Evolutionary conservation across 2,113 vertebrate genomes (phyloP), one percentile per base, ranked within the genome.

Genomic region (Corvus hawaiiensis): DNA sequence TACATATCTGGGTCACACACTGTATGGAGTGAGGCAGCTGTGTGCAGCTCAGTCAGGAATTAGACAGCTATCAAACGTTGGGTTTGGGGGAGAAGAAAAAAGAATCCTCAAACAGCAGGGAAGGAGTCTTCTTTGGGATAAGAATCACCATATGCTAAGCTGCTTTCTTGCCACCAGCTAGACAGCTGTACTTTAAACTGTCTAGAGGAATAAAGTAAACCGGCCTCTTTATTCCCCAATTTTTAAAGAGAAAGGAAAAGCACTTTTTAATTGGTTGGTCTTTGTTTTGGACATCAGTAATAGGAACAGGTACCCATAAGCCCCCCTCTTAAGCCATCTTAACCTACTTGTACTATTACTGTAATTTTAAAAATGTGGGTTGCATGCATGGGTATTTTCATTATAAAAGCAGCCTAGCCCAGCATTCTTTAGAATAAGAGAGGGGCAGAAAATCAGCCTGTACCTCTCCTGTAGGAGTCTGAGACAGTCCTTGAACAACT

Each of bases 1-100:
- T 87, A 43, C 10, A 2, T 96, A 97, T 96, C 89, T 97, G 90
- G 96, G 97, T 97, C 95, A 95, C 56, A 68, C 69, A 3, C 76
- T 78, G 26, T 59, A 71, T 79, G 61, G 87, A 82, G 52, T 49
- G 71, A 96, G 54, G 84, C 58, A 82, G 95, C 68, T 71, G 20
- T 90, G 69, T 82, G 83, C 64, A 54, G 59, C 88, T 96, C 92
- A 84, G 87, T 92, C 76, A 96, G 90, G 90, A 97, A 90, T 89
- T 87, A 93, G 78, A 61, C 88, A 97, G 84, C 71, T 74, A 90
- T 84, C 80, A 87, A 91, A 62, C 49, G 32, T 2, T 80, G 32
- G 12, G 55, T 58, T 89, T 61, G 4, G 26, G 74, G 44, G 39
- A 16, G 56, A 94, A 49, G 61, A 21, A 35, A 69, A 71, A 89